Conservation (phyloP, 2,113 vertebrate species). For the Tursiops truncatus region DNA sequence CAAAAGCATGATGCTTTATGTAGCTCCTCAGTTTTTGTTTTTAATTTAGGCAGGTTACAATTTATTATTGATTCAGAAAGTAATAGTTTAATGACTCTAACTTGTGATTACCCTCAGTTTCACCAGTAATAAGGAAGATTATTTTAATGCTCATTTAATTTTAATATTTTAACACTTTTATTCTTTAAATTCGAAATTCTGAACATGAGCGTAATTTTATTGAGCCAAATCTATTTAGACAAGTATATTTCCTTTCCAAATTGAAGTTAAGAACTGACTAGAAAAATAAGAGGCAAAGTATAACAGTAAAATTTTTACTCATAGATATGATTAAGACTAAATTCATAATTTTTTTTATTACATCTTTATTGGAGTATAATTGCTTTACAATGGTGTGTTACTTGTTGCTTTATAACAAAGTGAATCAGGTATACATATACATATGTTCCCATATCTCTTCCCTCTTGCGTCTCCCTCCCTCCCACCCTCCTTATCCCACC, state of each 20-base stretch:
- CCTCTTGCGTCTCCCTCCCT: no score
- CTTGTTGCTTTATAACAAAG: no score
- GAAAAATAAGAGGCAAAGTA: not conserved
- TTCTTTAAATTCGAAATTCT: not conserved
- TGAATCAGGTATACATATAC: no score
- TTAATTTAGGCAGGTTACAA: not conserved
- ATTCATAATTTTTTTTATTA: not conserved
- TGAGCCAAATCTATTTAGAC: not conserved
- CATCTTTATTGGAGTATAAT: no score
- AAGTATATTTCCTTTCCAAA: constrained; percentile 27
- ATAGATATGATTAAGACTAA: not conserved
- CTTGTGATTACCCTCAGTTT: not conserved
- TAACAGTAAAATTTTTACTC: not conserved
- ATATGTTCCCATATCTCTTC: no score
- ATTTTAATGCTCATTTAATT: not conserved
- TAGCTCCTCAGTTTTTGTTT: not conserved
- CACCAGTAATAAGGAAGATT: not conserved
- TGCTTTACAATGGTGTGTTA: no score
- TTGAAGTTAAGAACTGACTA: not conserved
- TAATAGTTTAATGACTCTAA: not conserved
- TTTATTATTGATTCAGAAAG: not conserved
- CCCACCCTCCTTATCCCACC: no score
- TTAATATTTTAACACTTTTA: not conserved
- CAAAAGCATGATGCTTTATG: not conserved
- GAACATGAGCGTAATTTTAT: not conserved